Conservation (phyloP, 2,797 vertebrate species). For the Hydrophis major region DNA sequence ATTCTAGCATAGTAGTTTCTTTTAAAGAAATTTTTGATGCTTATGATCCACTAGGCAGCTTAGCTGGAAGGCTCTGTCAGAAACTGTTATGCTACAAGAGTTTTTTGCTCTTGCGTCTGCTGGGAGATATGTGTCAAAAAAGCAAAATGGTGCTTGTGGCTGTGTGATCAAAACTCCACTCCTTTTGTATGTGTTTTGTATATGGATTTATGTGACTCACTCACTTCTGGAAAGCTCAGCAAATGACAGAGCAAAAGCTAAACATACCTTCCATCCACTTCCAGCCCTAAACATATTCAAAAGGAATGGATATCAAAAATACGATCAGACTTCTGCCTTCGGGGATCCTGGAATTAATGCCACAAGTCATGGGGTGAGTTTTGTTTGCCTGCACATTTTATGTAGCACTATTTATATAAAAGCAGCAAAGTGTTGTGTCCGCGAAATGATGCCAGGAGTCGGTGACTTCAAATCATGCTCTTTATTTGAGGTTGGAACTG, state of each 20-base stretch:
- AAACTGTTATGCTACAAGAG: background rate
- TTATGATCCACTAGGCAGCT: background rate
- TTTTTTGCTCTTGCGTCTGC: background rate
- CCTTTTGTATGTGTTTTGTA: background rate
- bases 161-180: background rate
- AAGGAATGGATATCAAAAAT: background rate
- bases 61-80: background rate
- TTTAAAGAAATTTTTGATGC: background rate
- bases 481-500: too few relatives aligned
- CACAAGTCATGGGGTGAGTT: background rate
- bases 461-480: too few relatives aligned
- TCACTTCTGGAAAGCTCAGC: background rate
- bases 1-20: background rate
- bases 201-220: background rate
- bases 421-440: background rate
- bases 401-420: background rate
- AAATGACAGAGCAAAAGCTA: background rate
- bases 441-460: too few relatives aligned
- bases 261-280: background rate
- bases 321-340: background rate
- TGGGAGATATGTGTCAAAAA: background rate
- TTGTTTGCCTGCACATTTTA: background rate
- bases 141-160: background rate
- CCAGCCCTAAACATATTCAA: background rate
- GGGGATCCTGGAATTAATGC: background rate